Evolutionary conservation across 2,888 invertebrate species (phyloP).

Genomic region (Dione juno): DNA sequence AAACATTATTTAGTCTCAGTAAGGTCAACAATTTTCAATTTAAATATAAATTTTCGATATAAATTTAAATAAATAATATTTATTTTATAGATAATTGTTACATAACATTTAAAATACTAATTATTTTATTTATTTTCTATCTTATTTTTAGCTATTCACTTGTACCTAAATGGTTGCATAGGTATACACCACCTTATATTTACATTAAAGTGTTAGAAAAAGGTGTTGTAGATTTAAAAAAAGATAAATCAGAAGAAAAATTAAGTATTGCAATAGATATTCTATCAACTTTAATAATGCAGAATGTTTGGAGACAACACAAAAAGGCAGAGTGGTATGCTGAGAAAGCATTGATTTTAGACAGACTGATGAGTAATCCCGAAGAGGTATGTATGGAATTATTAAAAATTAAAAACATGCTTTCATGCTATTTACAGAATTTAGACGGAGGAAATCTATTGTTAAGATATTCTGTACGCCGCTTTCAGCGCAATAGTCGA

Average conservation of each 20-base stretch:
- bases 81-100: too few species aligned
- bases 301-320: conserved; percentile 73
- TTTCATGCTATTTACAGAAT: too few species aligned
- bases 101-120: too few species aligned
- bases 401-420: too few species aligned
- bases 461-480: too few species aligned
- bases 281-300: conserved; percentile 77
- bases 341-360: conserved; percentile 85
- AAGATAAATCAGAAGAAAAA: conserved; percentile 49
- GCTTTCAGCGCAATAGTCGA: too few species aligned
- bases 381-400: conserved; percentile 56
- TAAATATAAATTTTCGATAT: too few species aligned
- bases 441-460: too few species aligned
- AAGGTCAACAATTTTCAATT: too few species aligned
- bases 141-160: conserved; percentile 58
- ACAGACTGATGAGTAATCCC: conserved; percentile 60
- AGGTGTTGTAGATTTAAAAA: conserved; percentile 71
- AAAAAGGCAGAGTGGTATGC: conserved; percentile 83
- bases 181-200: conserved; percentile 81
- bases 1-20: too few species aligned
- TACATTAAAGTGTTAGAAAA: conserved; percentile 69
- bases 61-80: too few species aligned
- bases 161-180: conserved; percentile 80
- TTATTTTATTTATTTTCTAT: too few species aligned
- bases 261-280: conserved; percentile 76